These are phyloP conservation scores for Drosophila ochracea DNA, from an alignment of 2,888 invertebrate species.

Conservation along the genomic window DNA sequence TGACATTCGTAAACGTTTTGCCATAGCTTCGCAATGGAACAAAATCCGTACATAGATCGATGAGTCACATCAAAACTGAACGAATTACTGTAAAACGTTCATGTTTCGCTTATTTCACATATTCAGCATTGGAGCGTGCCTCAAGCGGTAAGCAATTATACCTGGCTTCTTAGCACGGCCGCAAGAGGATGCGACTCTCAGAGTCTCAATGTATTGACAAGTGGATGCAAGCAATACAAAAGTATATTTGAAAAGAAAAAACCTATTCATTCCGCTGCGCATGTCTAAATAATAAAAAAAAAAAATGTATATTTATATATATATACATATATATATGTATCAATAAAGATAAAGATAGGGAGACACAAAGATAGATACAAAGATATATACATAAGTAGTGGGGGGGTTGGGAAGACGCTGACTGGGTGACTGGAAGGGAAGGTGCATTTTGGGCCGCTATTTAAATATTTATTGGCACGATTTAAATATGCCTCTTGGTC, in stretches of 20 bases:
- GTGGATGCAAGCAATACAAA: conserved; percentile 21
- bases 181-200: neutral
- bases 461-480: conserved; percentile 53
- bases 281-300: neutral
- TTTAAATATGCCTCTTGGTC: conserved; percentile 32
- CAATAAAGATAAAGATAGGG: neutral
- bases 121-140: neutral
- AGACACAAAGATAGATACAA: neutral
- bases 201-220: conserved; percentile 9
- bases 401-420: neutral
- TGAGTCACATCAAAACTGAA: neutral
- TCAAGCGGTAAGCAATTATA: neutral
- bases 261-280: conserved; percentile 8
- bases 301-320: neutral
- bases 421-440: neutral
- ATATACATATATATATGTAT: neutral
- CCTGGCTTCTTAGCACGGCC: neutral
- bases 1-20: neutral
- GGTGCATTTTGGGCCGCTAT: conserved; percentile 2
- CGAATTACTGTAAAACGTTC: neutral
- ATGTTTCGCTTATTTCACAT: neutral
- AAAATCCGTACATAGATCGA: neutral
- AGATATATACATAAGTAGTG: neutral
- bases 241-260: conserved; percentile 16
- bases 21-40: neutral